Base-by-base conservation (phyloP, 2,113 vertebrate genomes). In the Gulo gulo region DNA sequence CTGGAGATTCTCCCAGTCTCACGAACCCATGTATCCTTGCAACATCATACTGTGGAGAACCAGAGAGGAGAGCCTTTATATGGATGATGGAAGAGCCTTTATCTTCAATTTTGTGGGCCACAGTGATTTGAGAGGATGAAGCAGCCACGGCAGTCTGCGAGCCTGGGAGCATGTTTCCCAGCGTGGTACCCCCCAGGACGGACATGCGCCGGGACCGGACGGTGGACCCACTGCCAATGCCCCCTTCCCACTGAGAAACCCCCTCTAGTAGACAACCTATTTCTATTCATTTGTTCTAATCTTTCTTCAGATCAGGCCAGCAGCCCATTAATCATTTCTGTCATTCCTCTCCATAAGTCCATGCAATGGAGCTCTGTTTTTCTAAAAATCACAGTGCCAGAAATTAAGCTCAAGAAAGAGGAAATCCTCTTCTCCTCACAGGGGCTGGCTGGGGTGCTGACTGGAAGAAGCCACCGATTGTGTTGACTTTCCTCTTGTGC, bases 271-370 rank as follows among this genome's bases (percentile, higher is more conserved):
- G 89, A 80, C 78, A 80, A 83, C 63, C 93, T 84, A 71, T 65
- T 97, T 88, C 92, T 84, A 88, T 92, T 94, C 95, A 95, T 88
- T 50, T 52, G 87, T 63, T 91, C 61, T 89, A 89, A 98, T 97
- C 97, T 95, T 89, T 96, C 97, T 91, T 94, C 88, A 65, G 85
- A 97, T 97, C 94, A 94, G 34, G n/a, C 81, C 20, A 0, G 93
- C 88, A 95, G 85, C 59, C 81, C 96, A 98, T 98, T 98, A 97
- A 98, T 98, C 97, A 98, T 96, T 94, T 74, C 94, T 97, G 97
- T 98, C 97, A 97, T 61, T 57, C 88, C 52, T 81, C n/a, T 31
- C 29, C 92, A 71, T 34, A 96, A 97, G 63, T 85, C 97, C 86
- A 23, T 73, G 94, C 95, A 96, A 92, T 47, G 45, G 92, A 96